Percentiles rank a stretch among this genome's conserved stretches.
phyloP scores from a whole-genome alignment of 2,888 invertebrate species.

The Cheilosia grossa region DNA sequence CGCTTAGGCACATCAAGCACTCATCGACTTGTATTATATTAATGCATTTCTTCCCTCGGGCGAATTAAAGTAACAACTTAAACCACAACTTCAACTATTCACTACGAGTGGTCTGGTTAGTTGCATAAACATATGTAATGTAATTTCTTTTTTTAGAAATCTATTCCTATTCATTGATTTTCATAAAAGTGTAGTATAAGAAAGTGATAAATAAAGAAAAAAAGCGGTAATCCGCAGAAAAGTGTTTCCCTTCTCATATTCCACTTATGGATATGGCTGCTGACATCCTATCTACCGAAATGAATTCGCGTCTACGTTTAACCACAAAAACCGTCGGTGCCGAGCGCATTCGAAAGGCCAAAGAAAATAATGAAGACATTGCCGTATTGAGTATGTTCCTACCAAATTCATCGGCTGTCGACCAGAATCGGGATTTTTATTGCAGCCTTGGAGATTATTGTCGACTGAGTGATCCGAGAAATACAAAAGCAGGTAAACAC shows the following conservation, averaged over 20 bases:
- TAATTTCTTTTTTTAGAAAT: conserved; percentile 3
- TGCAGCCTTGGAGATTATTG: conserved; percentile 91
- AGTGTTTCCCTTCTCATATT: conserved; percentile 7
- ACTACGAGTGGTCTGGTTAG: neutral
- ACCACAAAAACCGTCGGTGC: conserved; percentile 92
- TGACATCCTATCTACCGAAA: conserved; percentile 91
- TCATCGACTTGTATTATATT: conserved; percentile 14
- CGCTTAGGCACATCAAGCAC: conserved; percentile 13
- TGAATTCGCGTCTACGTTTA: conserved; percentile 89
- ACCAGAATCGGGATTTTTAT: conserved; percentile 90
- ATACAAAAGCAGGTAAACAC: conserved; percentile 90
- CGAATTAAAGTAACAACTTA: conserved; percentile 7
- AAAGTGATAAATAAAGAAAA: conserved; percentile 26
- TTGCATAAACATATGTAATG: neutral
- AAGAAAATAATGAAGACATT: conserved; percentile 93
- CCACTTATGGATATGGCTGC: conserved; percentile 86
- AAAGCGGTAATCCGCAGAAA: neutral
- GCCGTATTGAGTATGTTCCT: conserved; percentile 94
- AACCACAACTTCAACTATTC: neutral
- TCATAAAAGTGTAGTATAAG: neutral
- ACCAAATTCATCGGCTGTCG: conserved; percentile 86
- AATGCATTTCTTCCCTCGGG: conserved; percentile 37
- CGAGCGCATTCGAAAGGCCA: conserved; percentile 90
- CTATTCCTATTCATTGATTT: neutral
- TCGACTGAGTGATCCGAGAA: conserved; percentile 89